Evolutionary conservation across 2,113 vertebrate genomes (phyloP).

Genomic region (Maccullochella peelii): DNA sequence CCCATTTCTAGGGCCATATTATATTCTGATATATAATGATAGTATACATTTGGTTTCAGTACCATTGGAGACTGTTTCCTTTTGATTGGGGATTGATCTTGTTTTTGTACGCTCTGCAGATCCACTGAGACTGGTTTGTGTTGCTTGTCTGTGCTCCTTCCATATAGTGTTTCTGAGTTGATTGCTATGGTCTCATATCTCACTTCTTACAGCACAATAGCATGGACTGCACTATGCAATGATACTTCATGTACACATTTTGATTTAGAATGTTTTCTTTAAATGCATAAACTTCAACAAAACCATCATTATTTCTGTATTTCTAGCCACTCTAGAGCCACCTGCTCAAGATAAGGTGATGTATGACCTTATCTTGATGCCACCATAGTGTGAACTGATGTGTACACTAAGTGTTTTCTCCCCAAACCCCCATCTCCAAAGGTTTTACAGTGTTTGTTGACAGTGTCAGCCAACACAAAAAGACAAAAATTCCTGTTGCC

Average conservation of each 20-base stretch:
- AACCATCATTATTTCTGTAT: background rate
- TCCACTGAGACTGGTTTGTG: background rate
- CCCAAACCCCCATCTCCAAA: background rate
- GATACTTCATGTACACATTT: background rate
- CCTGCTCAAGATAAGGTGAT: background rate
- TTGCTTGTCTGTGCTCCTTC: background rate
- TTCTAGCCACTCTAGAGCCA: background rate
- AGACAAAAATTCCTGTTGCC: background rate
- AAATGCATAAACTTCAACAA: background rate
- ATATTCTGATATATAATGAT: too few relatives aligned
- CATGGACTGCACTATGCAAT: background rate
- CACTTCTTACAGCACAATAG: background rate
- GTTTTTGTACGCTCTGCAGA: background rate
- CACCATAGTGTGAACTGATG: background rate
- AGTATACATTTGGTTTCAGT: background rate
- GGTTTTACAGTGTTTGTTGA: background rate
- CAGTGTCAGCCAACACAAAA: background rate
- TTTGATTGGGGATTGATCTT: background rate
- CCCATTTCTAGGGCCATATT: too few relatives aligned
- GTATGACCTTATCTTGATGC: too few relatives aligned
- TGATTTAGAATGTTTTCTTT: background rate
- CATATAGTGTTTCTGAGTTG: background rate
- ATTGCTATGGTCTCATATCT: background rate
- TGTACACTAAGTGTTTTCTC: background rate
- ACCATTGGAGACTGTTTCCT: background rate